A percentile compares a stretch with the other conserved stretches of the same genome.
phyloP scores from a whole-genome alignment of 2,113 vertebrate genomes.

The Cheilinus undulatus region DNA sequence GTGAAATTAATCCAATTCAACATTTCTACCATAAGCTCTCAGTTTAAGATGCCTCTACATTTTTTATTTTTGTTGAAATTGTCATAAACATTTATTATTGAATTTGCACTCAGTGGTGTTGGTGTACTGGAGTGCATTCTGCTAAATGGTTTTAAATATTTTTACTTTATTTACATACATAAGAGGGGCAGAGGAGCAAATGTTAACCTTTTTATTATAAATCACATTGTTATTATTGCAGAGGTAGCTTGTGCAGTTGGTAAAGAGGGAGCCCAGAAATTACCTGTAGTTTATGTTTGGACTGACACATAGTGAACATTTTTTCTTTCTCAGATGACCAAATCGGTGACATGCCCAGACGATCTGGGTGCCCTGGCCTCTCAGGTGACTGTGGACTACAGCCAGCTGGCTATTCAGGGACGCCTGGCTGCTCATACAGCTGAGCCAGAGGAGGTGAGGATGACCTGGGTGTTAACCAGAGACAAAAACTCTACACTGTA shows the following conservation, averaged over 20 bases:
- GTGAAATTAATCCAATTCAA: too few species aligned
- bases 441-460: conserved; percentile 94
- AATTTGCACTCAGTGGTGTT: too few species aligned
- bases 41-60: too few species aligned
- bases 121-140: too few species aligned
- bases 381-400: conserved; percentile 97
- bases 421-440: conserved; percentile 96
- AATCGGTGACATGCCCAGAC: conserved; percentile 97
- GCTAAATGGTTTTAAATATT: too few species aligned
- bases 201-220: neutral
- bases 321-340: conserved; percentile 91
- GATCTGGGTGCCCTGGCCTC: conserved; percentile 96
- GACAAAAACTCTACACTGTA: neutral
- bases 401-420: conserved; percentile 95
- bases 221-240: neutral
- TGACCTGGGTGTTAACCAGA: neutral
- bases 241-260: neutral
- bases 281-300: neutral
- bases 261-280: neutral
- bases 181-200: too few species aligned
- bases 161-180: too few species aligned
- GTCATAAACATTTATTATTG: too few species aligned
- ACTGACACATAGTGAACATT: conserved; percentile 6
- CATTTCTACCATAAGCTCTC: too few species aligned
- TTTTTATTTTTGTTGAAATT: too few species aligned